These are phyloP conservation scores for Sebastolobus altivelis DNA, from an alignment of 2,797 vertebrate species.

Conservation along the genomic window DNA sequence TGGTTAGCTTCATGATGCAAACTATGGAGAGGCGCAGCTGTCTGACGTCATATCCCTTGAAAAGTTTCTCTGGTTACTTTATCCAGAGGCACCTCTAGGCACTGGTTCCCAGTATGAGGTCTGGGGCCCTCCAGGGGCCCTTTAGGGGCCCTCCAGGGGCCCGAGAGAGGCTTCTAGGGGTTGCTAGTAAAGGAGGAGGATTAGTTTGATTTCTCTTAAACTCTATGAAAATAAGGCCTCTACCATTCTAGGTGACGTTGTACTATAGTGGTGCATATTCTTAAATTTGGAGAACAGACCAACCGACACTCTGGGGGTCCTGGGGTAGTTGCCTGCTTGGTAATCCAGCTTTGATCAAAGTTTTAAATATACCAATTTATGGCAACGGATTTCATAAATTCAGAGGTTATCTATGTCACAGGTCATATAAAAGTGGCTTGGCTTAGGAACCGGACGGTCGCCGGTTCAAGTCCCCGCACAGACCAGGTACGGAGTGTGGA, in stretches of 20 bases:
- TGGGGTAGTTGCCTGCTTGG: neutral
- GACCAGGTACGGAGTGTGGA: too few relatives aligned
- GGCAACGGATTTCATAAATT: neutral
- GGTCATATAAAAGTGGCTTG: neutral
- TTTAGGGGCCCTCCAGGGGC: neutral
- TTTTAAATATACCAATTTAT: neutral
- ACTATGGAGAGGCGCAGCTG: conserved; percentile 39
- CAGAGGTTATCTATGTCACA: conserved; percentile 5
- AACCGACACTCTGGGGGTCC: rapidly evolving
- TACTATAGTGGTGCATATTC: neutral
- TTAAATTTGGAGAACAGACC: neutral
- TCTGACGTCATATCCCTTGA: conserved; percentile 63
- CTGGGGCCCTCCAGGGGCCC: neutral
- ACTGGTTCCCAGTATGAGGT: neutral
- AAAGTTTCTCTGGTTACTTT: conserved; percentile 33
- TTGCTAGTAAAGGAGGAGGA: neutral
- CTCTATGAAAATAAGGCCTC: neutral
- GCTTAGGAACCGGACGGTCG: too few relatives aligned
- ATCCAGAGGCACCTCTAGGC: neutral
- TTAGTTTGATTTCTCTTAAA: neutral
- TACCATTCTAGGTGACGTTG: neutral
- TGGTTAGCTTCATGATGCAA: conserved; percentile 18
- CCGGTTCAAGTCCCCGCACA: too few relatives aligned
- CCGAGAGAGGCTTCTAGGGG: neutral
- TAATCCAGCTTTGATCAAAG: neutral